These are phyloP conservation scores for Lepidocyrtoides sp. DNA, from an alignment of 2,888 invertebrate genomes.

Conservation along the genomic window DNA sequence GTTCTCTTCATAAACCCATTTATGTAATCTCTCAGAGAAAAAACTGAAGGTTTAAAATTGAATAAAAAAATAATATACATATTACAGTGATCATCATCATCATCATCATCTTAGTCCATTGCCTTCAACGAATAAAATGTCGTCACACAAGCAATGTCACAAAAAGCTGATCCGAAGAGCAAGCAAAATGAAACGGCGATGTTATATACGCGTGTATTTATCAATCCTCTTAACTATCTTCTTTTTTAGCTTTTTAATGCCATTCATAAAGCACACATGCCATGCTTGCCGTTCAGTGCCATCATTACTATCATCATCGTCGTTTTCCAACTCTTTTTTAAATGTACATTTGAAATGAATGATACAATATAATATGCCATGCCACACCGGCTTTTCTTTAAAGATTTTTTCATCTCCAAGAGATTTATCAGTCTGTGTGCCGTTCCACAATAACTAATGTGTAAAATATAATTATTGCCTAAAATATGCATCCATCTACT, in stretches of 20 bases:
- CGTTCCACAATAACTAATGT: neutral
- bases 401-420: neutral
- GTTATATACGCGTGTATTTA: neutral
- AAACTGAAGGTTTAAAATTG: neutral
- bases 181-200: neutral
- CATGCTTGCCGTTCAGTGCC: slow-evolving; percentile 22
- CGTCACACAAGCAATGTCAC: too few relatives aligned
- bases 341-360: too few relatives aligned
- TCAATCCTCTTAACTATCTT: neutral
- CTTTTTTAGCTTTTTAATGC: neutral
- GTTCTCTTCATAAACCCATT: neutral
- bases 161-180: slow-evolving; percentile 6
- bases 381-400: slow-evolving; percentile 30
- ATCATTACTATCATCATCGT: neutral
- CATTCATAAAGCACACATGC: slow-evolving; percentile 36
- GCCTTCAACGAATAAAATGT: slow-evolving; percentile 45
- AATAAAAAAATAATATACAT: too few relatives aligned
- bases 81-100: too few relatives aligned
- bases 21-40: neutral
- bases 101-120: too few relatives aligned
- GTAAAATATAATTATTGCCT: too few relatives aligned
- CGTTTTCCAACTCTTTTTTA: too few relatives aligned
- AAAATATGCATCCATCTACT: neutral
- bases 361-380: neutral
- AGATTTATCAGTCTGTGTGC: slow-evolving; percentile 12